Evolutionary conservation across 2,113 vertebrate species (phyloP).

Genomic region (Stercorarius parasiticus): DNA sequence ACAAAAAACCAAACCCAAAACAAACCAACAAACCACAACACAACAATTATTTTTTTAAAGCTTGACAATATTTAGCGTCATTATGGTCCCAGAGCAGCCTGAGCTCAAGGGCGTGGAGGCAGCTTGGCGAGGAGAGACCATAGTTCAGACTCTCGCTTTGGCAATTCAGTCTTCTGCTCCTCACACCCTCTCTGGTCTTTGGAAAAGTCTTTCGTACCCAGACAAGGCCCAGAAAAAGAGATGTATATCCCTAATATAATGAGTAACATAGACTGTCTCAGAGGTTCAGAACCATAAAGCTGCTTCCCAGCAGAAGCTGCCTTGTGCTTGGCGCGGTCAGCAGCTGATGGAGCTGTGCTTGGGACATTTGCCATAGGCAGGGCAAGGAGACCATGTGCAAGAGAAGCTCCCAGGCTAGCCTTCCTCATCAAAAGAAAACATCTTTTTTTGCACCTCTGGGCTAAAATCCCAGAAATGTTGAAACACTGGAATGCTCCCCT

Average conservation of each 20-base stretch:
- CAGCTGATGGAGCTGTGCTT: neutral
- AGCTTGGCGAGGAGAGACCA: accelerated
- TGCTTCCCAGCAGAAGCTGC: neutral
- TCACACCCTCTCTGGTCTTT: neutral
- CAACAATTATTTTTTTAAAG: neutral
- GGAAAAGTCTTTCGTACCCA: neutral
- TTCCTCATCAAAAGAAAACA: neutral
- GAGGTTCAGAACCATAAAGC: neutral
- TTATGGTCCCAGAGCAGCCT: neutral
- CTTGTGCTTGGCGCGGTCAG: neutral
- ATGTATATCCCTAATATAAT: neutral
- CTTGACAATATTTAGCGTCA: no score
- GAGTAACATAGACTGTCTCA: neutral
- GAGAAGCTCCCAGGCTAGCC: neutral
- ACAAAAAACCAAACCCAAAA: neutral
- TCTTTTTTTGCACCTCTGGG: neutral
- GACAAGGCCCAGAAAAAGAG: neutral
- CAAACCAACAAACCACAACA: neutral
- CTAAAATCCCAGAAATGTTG: neutral
- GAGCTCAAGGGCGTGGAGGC: neutral
- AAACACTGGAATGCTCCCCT: neutral
- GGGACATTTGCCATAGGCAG: neutral
- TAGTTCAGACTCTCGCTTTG: neutral
- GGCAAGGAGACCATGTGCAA: neutral
- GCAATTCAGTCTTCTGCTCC: neutral